Evolutionary conservation across 2,888 invertebrate species (phyloP), one percentile per base, ranked within the genome.

Genomic region (Galerucella calmariensis): DNA sequence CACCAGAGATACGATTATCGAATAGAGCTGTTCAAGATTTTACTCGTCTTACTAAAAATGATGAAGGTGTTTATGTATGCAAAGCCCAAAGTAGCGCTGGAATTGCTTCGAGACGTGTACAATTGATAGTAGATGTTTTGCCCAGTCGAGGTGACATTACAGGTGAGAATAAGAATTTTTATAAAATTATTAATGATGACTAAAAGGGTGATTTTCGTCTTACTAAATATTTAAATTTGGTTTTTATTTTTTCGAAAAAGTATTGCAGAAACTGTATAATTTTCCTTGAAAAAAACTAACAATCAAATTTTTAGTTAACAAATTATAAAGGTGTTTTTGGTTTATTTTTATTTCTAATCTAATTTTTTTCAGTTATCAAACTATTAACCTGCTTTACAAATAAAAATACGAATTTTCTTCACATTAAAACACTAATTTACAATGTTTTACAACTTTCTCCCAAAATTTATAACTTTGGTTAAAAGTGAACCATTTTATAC

Each of bases 51-150:
- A 88, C 90, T 0, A 81, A 87, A 6, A 87, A 89, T 0, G 93
- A 95, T 83, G 91, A 91, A 75, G 95, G 94, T 11, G 90, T 90
- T 14, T 96, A 95, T 86, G 89, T 90, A 2, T 96, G 96, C 83
- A 88, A 89, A 2, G 95, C 94, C 0, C 87, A 87, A 0, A 94
- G 92, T 74, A 86, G 89, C 1, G 93, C 92, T 6, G 94, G 94
- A 69, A 88, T 89, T 58, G 87, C 88, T 2, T 92, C 92, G 81
- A 92, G 92, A 74, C 88, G 91, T 67, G 89, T 95, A 74, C 90
- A 90, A 74, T 84, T 95, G 11, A 86, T 89, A 11, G 90, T 94
- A 3, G 83, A 82, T 71, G 82, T 80, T 74, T 79, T 84, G 66
- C 88, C 88, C 48, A 79, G 79, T 46, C 81, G 89, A 72, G 88